phyloP scores from a whole-genome alignment of 2,113 vertebrate species.

The Peromyscus maniculatus region DNA sequence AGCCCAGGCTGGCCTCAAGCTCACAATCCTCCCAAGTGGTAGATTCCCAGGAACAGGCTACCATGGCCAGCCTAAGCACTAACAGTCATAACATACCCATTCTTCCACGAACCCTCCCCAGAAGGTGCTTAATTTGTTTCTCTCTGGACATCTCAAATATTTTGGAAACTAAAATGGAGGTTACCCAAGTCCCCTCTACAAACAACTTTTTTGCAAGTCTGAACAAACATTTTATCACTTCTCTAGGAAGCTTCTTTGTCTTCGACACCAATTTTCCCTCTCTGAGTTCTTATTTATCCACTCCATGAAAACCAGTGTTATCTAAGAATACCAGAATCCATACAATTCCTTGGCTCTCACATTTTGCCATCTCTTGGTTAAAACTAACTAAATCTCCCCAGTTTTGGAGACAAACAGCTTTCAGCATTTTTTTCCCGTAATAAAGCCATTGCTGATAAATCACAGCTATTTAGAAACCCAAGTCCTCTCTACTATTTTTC shows the following conservation, averaged over 20 bases:
- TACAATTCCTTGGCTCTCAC: neutral
- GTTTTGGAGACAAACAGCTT: slow-evolving; percentile 10
- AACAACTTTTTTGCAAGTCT: slow-evolving; percentile 44
- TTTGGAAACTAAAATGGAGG: slow-evolving; percentile 63
- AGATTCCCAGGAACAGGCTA: neutral
- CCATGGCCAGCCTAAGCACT: neutral
- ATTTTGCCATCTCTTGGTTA: neutral
- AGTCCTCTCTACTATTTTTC: neutral
- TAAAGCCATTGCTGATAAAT: slow-evolving; percentile 32
- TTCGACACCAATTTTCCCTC: neutral
- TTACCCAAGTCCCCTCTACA: neutral
- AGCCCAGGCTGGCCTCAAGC: neutral
- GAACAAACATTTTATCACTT: slow-evolving; percentile 40
- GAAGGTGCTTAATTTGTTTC: neutral
- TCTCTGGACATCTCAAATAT: slow-evolving; percentile 26
- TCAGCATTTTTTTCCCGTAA: neutral
- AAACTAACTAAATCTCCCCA: neutral
- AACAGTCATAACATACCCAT: neutral
- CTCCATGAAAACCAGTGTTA: slow-evolving; percentile 3
- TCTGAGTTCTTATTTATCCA: neutral
- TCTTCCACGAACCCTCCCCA: neutral
- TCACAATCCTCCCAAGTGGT: neutral
- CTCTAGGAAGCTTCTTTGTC: slow-evolving; percentile 6
- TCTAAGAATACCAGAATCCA: neutral
- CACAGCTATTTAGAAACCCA: neutral